These are phyloP conservation scores for Patiria miniata DNA, from an alignment of 35 echinoderm and acorn worm species.

Conservation along the genomic window DNA sequence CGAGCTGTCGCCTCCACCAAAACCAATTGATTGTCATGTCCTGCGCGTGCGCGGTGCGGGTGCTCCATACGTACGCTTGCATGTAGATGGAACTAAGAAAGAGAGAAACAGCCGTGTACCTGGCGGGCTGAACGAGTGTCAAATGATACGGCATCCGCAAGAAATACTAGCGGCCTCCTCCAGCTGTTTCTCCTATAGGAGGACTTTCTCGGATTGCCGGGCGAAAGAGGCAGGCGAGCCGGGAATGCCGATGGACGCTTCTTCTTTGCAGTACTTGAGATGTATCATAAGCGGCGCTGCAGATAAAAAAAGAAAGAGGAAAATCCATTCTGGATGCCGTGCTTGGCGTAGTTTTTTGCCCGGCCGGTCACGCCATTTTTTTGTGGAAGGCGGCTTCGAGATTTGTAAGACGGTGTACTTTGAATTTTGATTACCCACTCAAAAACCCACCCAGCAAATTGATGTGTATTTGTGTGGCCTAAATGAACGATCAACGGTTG, in stretches of 20 bases:
- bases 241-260: conserved; percentile 26
- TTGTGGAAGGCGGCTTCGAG: too few species aligned
- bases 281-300: not conserved
- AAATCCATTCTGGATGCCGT: too few species aligned
- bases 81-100: too few species aligned
- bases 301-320: too few species aligned
- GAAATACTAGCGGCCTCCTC: not conserved
- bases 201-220: conserved; percentile 1
- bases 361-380: too few species aligned
- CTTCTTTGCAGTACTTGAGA: not conserved
- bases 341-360: too few species aligned
- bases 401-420: too few species aligned
- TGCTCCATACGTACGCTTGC: not conserved
- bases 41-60: not conserved
- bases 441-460: too few species aligned
- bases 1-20: not conserved
- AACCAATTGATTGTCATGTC: conserved; percentile 11
- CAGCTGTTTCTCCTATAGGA: conserved; percentile 17
- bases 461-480: too few species aligned
- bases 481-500: too few species aligned
- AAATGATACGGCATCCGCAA: conserved; percentile 21
- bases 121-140: not conserved
- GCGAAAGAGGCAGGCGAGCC: not conserved
- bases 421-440: too few species aligned
- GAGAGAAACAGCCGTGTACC: conserved; percentile 2